Percentiles rank a stretch among this genome's conserved stretches.
phyloP scores from a whole-genome alignment of 2,888 invertebrate species.

The Cistogaster globosa region DNA sequence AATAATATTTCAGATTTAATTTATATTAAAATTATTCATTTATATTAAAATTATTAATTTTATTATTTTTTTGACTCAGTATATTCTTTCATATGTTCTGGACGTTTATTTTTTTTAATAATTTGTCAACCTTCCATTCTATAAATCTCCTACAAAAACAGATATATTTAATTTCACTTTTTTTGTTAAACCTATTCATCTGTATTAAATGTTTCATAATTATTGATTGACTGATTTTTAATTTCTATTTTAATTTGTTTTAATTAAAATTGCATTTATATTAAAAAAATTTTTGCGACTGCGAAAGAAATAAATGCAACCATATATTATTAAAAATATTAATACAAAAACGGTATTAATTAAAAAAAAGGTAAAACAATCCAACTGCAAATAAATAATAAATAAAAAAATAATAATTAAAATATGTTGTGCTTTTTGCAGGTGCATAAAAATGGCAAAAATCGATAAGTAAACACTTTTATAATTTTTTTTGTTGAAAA shows the following conservation, averaged over 20 bases:
- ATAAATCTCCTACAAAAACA: too few species aligned
- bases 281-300: conserved; percentile 42
- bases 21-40: too few species aligned
- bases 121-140: too few species aligned
- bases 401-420: neutral
- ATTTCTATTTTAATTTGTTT: conserved; percentile 54
- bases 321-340: neutral
- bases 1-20: too few species aligned
- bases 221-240: conserved; percentile 71
- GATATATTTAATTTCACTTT: too few species aligned
- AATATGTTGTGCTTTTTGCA: neutral
- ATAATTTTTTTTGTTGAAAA: too few species aligned
- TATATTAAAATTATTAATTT: too few species aligned
- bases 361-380: conserved; percentile 14
- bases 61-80: too few species aligned
- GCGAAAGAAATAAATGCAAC: conserved; percentile 26
- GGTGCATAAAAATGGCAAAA: neutral
- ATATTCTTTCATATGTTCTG: too few species aligned
- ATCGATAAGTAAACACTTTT: too few species aligned
- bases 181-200: neutral
- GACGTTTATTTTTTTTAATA: too few species aligned
- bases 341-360: conserved; percentile 18
- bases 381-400: conserved; percentile 1
- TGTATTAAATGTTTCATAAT: conserved; percentile 34
- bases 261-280: conserved; percentile 45